Conservation (phyloP, 2,113 vertebrate species). For the Psammodynastes pulverulentus region DNA sequence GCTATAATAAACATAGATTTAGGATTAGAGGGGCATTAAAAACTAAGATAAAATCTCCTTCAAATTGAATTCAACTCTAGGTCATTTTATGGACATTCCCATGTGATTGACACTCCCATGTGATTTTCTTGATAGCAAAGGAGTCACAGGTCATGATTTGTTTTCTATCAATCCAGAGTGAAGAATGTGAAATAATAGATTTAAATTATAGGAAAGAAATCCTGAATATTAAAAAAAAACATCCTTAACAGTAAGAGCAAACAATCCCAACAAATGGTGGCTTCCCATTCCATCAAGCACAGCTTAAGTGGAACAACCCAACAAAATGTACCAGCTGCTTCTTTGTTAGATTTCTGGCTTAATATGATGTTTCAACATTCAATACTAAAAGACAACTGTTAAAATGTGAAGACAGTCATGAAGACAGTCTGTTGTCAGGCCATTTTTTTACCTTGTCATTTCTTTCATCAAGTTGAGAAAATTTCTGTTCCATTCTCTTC, state of each 20-base stretch:
- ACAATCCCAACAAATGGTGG: background rate
- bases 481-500: conserved; percentile 85
- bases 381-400: background rate
- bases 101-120: background rate
- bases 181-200: background rate
- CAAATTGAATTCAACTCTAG: background rate
- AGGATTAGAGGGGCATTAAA: background rate
- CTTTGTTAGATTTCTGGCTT: background rate
- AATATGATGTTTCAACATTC: background rate
- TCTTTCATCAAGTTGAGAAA: conserved; percentile 83
- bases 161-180: background rate
- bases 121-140: background rate
- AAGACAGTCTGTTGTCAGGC: background rate
- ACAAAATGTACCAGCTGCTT: background rate
- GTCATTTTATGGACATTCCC: background rate
- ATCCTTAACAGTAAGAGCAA: background rate
- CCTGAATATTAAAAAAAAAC: background rate
- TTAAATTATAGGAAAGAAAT: background rate
- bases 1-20: background rate
- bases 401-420: background rate
- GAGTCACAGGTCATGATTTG: background rate
- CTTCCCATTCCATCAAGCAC: background rate
- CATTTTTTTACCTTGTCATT: conserved; percentile 79
- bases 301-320: background rate
- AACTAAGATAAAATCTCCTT: background rate